phyloP scores from a whole-genome alignment of 2,113 vertebrate species.

The Onychorhynchus coronatus region DNA sequence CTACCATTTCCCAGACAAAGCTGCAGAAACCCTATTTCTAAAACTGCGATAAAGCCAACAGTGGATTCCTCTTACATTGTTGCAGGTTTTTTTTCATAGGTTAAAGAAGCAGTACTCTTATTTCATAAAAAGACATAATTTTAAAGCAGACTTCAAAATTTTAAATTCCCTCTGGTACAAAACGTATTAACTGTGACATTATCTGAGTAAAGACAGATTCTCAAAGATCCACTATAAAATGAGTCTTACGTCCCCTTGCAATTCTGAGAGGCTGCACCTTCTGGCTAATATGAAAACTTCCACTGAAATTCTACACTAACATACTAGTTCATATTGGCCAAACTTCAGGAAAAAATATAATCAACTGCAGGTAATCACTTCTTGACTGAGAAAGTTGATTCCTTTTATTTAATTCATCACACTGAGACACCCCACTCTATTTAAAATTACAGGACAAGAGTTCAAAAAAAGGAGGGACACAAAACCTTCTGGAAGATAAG shows the following conservation, averaged over 20 bases:
- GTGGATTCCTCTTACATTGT: neutral
- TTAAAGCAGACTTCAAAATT: neutral
- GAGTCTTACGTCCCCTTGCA: neutral
- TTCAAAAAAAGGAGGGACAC: neutral
- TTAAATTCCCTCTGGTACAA: neutral
- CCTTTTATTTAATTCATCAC: neutral
- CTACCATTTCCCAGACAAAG: neutral
- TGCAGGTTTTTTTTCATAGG: neutral
- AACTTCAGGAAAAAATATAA: neutral
- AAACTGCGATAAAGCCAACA: neutral
- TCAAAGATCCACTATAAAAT: neutral
- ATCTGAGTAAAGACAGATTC: neutral
- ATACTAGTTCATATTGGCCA: neutral
- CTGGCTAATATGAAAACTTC: neutral
- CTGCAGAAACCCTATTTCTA: neutral
- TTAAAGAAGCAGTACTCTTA: neutral
- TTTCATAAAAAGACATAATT: neutral
- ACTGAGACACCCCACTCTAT: neutral
- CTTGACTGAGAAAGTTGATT: neutral
- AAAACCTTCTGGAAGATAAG: neutral
- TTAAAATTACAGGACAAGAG: neutral
- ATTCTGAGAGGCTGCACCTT: neutral
- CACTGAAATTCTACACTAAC: neutral
- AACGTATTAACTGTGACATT: neutral
- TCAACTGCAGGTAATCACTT: neutral